A percentile compares a stretch with the other conserved stretches of the same genome.
These are phyloP conservation scores for Philereme vetulata DNA, from an alignment of 2,888 invertebrate genomes.

Conservation along the genomic window DNA sequence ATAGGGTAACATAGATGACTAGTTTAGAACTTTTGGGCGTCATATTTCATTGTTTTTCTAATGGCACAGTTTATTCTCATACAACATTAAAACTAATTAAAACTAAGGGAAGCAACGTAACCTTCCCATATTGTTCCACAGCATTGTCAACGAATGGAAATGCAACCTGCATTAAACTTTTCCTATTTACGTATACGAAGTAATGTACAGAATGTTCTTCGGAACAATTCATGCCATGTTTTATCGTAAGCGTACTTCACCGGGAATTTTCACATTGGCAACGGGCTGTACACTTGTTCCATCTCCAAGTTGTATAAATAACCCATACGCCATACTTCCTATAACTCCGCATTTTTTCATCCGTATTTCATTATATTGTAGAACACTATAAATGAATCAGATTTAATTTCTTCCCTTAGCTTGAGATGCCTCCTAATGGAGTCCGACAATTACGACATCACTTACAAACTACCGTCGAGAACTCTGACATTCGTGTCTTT, in stretches of 20 bases:
- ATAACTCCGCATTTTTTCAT: constrained; percentile 11
- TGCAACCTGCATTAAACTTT: constrained; percentile 30
- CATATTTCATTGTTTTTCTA: constrained; percentile 49
- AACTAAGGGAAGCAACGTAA: constrained; percentile 59
- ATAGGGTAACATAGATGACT: constrained; percentile 35
- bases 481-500: constrained; percentile 63
- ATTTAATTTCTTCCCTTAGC: constrained; percentile 64
- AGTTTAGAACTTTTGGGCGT: constrained; percentile 42
- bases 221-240: constrained; percentile 35
- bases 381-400: constrained; percentile 28
- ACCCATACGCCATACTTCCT: constrained; percentile 15
- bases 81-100: constrained; percentile 45
- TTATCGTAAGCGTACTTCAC: constrained; percentile 33
- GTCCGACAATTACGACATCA: constrained; percentile 48
- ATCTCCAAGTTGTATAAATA: not conserved
- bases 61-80: constrained; percentile 45
- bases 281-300: not conserved
- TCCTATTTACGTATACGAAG: constrained; percentile 23
- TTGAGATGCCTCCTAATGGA: constrained; percentile 37
- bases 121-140: constrained; percentile 34
- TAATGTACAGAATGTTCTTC: constrained; percentile 18
- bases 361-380: not conserved
- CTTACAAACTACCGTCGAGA: constrained; percentile 54
- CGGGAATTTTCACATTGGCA: constrained; percentile 29
- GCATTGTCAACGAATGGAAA: constrained; percentile 33